phyloP scores from a whole-genome alignment of 2,797 vertebrate genomes.

The Ateles fusciceps region DNA sequence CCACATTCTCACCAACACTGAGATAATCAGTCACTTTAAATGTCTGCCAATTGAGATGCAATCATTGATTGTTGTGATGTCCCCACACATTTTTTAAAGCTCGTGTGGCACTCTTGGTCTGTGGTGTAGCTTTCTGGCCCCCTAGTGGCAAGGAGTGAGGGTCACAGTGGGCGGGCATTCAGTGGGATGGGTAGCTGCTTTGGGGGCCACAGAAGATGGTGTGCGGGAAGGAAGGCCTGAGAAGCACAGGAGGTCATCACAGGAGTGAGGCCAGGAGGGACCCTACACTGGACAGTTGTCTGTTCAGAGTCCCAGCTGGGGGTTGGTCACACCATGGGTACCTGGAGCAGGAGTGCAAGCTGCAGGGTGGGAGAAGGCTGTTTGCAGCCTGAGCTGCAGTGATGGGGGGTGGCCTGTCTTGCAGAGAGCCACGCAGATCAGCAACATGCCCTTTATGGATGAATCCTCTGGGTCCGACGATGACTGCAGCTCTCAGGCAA shows the following conservation, averaged over 20 bases:
- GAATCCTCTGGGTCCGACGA: slow-evolving; percentile 97
- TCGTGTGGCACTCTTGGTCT: neutral
- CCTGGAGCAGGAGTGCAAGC: neutral
- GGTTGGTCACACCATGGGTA: neutral
- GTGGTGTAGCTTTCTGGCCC: neutral
- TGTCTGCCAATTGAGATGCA: neutral
- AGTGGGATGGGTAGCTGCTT: neutral
- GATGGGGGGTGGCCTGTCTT: slow-evolving; percentile 63
- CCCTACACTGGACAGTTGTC: neutral
- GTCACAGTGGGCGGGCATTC: neutral
- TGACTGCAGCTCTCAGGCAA: slow-evolving; percentile 94
- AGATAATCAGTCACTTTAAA: neutral
- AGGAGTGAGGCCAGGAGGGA: neutral
- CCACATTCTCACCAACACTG: neutral
- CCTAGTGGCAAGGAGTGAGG: neutral
- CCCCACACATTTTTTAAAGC: neutral
- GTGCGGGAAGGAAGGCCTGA: neutral
- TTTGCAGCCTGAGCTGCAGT: neutral
- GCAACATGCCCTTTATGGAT: slow-evolving; percentile 92
- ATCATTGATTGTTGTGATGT: neutral
- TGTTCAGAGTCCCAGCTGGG: neutral
- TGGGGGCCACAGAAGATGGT: neutral
- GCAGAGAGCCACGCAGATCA: slow-evolving; percentile 96
- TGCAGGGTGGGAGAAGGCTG: neutral
- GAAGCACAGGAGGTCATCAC: neutral